Percentiles rank a stretch among this genome's conserved stretches.
Evolutionary conservation across 2,888 invertebrate genomes (phyloP).

Genomic region (Drosophila melanosoma): DNA sequence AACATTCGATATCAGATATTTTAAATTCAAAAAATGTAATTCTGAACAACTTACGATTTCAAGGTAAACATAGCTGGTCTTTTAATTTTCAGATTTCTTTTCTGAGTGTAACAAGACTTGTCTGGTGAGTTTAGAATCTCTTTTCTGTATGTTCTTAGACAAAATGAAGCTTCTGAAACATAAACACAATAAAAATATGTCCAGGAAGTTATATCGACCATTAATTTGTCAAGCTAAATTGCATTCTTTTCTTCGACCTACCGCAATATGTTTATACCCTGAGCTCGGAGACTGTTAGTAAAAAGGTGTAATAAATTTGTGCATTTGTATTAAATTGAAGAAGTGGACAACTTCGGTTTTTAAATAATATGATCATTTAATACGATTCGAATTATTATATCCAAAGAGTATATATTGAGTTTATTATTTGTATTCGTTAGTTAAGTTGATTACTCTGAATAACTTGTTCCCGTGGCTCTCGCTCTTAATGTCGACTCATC

Average conservation of each 20-base stretch:
- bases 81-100: background rate
- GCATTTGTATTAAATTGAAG: background rate
- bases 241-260: background rate
- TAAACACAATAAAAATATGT: background rate
- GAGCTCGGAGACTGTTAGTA: background rate
- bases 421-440: background rate
- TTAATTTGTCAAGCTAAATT: background rate
- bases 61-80: background rate
- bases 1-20: background rate
- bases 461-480: background rate
- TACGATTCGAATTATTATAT: background rate
- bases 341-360: background rate
- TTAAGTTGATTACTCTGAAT: background rate
- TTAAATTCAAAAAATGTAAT: background rate
- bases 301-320: background rate
- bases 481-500: conserved; percentile 38
- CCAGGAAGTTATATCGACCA: background rate
- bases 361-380: background rate
- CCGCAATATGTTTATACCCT: background rate
- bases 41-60: background rate
- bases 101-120: conserved; percentile 2
- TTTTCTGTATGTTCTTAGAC: background rate
- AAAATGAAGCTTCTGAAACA: background rate
- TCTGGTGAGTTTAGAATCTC: conserved; percentile 1
- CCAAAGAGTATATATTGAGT: background rate